These are phyloP conservation scores for Hirtodrosophila confusa DNA, from an alignment of 2,888 invertebrate species.

Conservation along the genomic window DNA sequence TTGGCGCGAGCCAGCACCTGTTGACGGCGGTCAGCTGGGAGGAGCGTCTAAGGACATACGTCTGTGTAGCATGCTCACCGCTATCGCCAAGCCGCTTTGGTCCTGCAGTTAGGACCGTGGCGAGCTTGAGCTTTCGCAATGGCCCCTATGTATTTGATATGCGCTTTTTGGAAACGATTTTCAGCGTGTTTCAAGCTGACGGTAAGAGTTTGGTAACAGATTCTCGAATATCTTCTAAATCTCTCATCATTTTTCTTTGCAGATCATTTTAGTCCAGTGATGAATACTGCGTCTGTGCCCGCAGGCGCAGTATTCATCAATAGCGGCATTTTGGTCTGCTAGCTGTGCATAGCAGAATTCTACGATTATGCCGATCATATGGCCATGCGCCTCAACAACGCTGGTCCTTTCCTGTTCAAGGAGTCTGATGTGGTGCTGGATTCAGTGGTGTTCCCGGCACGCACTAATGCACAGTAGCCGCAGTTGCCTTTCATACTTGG, in stretches of 20 bases:
- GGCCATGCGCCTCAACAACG: conserved; percentile 86
- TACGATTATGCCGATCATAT: conserved; percentile 85
- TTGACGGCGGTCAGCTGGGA: conserved; percentile 93
- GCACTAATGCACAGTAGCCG: conserved; percentile 87
- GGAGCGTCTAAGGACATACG: conserved; percentile 89
- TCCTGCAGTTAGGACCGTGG: conserved; percentile 93
- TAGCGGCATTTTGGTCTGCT: conserved; percentile 90
- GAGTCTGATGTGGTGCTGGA: conserved; percentile 88
- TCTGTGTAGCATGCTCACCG: conserved; percentile 60
- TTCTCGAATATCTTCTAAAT: background rate
- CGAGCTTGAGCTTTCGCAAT: conserved; percentile 89
- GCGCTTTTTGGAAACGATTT: conserved; percentile 85
- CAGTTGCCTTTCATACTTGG: conserved; percentile 86
- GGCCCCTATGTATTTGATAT: conserved; percentile 90
- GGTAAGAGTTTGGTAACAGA: conserved; percentile 42
- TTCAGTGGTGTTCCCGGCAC: conserved; percentile 89
- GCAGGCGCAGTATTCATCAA: conserved; percentile 82
- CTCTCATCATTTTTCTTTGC: background rate
- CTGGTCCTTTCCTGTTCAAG: conserved; percentile 91
- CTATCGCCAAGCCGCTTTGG: conserved; percentile 88
- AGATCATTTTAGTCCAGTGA: conserved; percentile 90
- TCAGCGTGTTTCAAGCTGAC: conserved; percentile 85
- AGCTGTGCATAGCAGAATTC: conserved; percentile 89
- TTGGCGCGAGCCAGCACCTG: conserved; percentile 88
- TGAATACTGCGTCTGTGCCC: conserved; percentile 86